These are phyloP conservation scores for Clinocottus analis DNA, from an alignment of 2,113 vertebrate species.

Conservation along the genomic window DNA sequence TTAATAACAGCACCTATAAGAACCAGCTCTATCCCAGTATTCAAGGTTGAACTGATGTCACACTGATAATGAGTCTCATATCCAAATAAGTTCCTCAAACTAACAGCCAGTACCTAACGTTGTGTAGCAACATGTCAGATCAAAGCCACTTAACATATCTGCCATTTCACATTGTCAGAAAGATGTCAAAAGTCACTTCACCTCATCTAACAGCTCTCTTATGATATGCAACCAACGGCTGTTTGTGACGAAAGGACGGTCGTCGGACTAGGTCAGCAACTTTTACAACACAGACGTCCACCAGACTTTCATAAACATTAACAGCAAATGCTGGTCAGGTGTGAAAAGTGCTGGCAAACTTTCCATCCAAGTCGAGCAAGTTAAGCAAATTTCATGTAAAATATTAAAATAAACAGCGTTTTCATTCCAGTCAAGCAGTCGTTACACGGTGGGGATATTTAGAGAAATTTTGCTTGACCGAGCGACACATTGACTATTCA, in stretches of 20 bases:
- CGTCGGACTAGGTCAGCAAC: background rate
- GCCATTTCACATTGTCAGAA: conserved; percentile 43
- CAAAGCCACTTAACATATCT: conserved; percentile 27
- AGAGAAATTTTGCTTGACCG: background rate
- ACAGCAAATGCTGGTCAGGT: conserved; percentile 17
- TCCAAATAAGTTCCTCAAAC: conserved; percentile 47
- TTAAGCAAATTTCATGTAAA: background rate
- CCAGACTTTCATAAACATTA: conserved; percentile 34
- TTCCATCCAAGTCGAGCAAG: background rate
- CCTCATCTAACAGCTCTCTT: conserved; percentile 20
- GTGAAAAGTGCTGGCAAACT: conserved; percentile 1
- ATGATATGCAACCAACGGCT: background rate
- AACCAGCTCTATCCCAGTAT: background rate
- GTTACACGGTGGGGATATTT: background rate
- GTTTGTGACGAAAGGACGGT: conserved; percentile 6
- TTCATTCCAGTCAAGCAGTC: background rate
- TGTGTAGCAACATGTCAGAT: conserved; percentile 22
- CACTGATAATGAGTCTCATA: background rate
- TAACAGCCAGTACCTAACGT: conserved; percentile 17
- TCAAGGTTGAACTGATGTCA: background rate
- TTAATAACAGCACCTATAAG: background rate
- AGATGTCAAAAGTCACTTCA: conserved; percentile 44
- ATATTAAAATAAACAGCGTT: background rate
- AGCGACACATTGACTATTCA: background rate
- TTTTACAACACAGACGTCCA: background rate